These are phyloP conservation scores for Mythimna albipuncta DNA, from an alignment of 2,888 invertebrate species.

Conservation along the genomic window DNA sequence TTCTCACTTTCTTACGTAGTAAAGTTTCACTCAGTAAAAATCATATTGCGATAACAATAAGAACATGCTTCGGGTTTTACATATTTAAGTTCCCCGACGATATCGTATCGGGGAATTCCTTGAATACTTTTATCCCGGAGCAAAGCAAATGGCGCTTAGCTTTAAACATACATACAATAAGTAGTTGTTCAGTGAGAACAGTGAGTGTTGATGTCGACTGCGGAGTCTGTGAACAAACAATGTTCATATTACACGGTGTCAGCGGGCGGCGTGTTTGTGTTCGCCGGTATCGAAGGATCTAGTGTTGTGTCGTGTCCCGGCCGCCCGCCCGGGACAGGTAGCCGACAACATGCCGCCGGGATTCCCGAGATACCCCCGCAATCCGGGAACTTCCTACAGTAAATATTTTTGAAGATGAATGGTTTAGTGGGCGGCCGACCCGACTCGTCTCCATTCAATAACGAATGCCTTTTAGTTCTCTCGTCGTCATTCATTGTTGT, in stretches of 20 bases:
- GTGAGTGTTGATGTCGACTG: slow-evolving; percentile 51
- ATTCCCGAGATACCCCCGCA: slow-evolving; percentile 72
- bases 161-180: slow-evolving; percentile 52
- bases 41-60: slow-evolving; percentile 37
- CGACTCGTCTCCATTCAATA: slow-evolving; percentile 64
- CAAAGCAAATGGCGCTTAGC: slow-evolving; percentile 57
- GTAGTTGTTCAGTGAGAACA: slow-evolving; percentile 48
- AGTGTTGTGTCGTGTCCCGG: slow-evolving; percentile 58
- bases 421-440: slow-evolving; percentile 63
- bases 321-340: slow-evolving; percentile 73
- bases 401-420: slow-evolving; percentile 78
- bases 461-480: slow-evolving; percentile 63
- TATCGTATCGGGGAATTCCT: slow-evolving; percentile 52
- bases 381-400: slow-evolving; percentile 75
- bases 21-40: slow-evolving; percentile 44
- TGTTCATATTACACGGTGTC: slow-evolving; percentile 61
- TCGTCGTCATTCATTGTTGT: slow-evolving; percentile 51
- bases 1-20: slow-evolving; percentile 9
- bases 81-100: slow-evolving; percentile 38
- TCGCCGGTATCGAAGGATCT: slow-evolving; percentile 64
- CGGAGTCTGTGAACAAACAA: slow-evolving; percentile 52
- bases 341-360: slow-evolving; percentile 67
- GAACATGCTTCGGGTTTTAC: slow-evolving; percentile 41
- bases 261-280: slow-evolving; percentile 52
- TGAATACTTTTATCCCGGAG: slow-evolving; percentile 58